Percentiles rank a stretch among this genome's conserved stretches.
Evolutionary conservation across 2,888 invertebrate genomes (phyloP).

Genomic region (Lacanobia oleracea): DNA sequence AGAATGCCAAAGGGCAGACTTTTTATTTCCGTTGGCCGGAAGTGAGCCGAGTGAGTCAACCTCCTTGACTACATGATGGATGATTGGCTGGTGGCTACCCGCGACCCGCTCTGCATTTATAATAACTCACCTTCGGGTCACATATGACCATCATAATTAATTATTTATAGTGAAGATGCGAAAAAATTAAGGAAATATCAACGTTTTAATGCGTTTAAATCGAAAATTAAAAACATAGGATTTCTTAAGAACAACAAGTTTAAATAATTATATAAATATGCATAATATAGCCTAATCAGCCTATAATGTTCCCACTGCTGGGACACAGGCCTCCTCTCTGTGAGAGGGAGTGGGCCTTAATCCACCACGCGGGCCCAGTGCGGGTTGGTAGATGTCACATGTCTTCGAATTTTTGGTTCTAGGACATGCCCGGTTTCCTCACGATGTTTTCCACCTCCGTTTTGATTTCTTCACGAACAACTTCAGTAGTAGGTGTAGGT

Average conservation of each 20-base stretch:
- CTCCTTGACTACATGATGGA: conserved; percentile 49
- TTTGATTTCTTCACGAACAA: too few relatives aligned
- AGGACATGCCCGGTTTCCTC: too few relatives aligned
- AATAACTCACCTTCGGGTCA: conserved; percentile 35
- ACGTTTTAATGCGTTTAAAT: not conserved
- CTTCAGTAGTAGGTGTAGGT: too few relatives aligned
- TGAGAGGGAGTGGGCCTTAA: too few relatives aligned
- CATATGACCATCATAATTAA: conserved; percentile 33
- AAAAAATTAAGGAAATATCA: conserved; percentile 14
- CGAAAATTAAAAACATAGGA: not conserved
- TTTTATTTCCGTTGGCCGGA: conserved; percentile 56
- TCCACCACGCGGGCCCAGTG: too few relatives aligned
- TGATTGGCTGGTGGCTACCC: not conserved
- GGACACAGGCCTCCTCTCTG: too few relatives aligned
- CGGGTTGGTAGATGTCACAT: too few relatives aligned
- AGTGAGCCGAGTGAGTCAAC: conserved; percentile 51
- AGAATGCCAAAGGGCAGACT: conserved; percentile 57
- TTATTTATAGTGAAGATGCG: conserved; percentile 15
- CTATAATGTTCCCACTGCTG: too few relatives aligned
- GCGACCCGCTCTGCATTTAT: conserved; percentile 24
- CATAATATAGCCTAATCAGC: too few relatives aligned
- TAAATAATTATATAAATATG: too few relatives aligned
- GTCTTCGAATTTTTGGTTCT: too few relatives aligned
- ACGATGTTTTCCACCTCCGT: too few relatives aligned
- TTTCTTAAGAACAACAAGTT: not conserved